Percentiles rank a stretch among this genome's conserved stretches.
phyloP scores from a whole-genome alignment of 2,888 invertebrate species.

The Clusia tigrina region DNA sequence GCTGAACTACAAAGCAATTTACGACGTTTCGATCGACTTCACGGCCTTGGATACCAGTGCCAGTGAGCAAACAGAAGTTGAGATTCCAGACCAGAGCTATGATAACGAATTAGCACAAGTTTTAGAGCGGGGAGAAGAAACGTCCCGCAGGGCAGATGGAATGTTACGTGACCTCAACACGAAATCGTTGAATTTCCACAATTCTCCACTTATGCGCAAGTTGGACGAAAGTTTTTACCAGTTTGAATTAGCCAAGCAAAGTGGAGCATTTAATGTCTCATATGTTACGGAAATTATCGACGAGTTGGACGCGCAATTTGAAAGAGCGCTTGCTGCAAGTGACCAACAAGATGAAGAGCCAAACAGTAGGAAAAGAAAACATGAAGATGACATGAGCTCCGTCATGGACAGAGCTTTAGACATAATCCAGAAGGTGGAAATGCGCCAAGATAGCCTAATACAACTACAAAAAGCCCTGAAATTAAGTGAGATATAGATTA shows the following conservation, averaged over 20 bases:
- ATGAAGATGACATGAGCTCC: neutral
- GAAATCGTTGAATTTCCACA: constrained; percentile 7
- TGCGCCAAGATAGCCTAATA: neutral
- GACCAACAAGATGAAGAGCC: neutral
- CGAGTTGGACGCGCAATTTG: neutral
- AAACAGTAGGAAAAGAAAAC: neutral
- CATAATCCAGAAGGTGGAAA: neutral
- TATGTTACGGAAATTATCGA: neutral
- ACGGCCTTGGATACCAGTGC: constrained; percentile 13
- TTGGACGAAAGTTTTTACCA: constrained; percentile 43
- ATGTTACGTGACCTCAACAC: constrained; percentile 32
- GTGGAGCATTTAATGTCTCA: neutral
- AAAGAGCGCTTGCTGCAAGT: neutral
- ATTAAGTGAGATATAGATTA: neutral
- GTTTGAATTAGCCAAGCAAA: constrained; percentile 36
- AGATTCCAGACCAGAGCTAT: neutral
- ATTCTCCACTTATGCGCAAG: constrained; percentile 35
- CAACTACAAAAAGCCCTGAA: neutral
- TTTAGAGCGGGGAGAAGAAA: constrained; percentile 40
- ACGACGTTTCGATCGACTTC: constrained; percentile 39
- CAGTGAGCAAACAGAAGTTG: neutral
- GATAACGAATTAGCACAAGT: constrained; percentile 31
- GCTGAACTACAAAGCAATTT: constrained; percentile 44
- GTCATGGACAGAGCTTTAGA: neutral
- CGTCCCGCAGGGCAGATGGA: constrained; percentile 36